Base-by-base conservation (phyloP, 2,113 vertebrate species). In the Drymodes brunneopygia region DNA sequence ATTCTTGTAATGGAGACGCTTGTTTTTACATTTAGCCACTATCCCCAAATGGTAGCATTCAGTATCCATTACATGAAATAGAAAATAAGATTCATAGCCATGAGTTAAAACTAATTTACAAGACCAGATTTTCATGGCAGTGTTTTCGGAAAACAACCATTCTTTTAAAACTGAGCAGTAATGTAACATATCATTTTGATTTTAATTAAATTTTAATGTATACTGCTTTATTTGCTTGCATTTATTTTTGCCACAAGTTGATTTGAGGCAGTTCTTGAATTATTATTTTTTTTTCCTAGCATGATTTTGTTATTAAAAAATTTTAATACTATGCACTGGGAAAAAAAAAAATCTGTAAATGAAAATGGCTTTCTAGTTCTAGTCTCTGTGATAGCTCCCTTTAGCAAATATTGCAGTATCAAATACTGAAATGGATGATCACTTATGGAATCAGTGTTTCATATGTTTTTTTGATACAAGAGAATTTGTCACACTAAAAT, bases 191-290 rank as follows among this genome's bases (percentile, higher is more conserved):
- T 72, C 0, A 70, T 48, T 91, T 31, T 51, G 5, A 53, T 69
- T 70, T 78, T 50, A 95, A 90, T 90, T 86, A 71, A 47, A 64
- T 73, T 87, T 90, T 82, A 87, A 48, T n/a, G 50, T 20, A 7
- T 25, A 81, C 62, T 61, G 6, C 9, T 48, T 67, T 58, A 77
- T 38, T 79, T 77, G 7, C 16, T 81, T 60, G 6, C 3, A 36
- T 15, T 80, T 86, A 62, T 61, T 71, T 48, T 83, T 79, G 7
- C 24, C 17, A 65, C 4, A 71, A 71, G 33, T 29, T 82, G 62
- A 89, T 86, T 40, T 77, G 29, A 81, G 19, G 36, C 23, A 20
- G 25, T 13, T 31, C 22, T 72, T 54, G n/a, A 79, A 45, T 20
- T n/a, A 4, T 45, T 31, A 21, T n/a, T 38, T 44, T 22, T 40